Conservation (phyloP, 2,113 vertebrate species). For the Laterallus jamaicensis region DNA sequence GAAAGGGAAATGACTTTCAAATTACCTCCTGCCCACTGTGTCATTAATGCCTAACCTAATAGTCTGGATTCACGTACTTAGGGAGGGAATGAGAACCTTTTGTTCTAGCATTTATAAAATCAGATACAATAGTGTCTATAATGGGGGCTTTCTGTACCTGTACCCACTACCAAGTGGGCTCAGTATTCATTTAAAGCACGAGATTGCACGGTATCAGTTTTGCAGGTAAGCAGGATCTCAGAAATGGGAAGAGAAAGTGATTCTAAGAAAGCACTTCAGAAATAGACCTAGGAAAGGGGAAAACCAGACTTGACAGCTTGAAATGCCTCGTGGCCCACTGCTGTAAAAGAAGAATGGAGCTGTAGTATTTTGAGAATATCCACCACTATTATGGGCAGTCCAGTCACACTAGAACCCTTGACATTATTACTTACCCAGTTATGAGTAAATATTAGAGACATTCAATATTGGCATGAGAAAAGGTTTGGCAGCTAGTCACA, state of each 20-base stretch:
- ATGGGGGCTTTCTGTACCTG: background rate
- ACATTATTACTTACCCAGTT: background rate
- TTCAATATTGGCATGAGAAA: background rate
- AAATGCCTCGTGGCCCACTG: background rate
- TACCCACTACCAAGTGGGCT: background rate
- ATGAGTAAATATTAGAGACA: background rate
- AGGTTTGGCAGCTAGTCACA: background rate
- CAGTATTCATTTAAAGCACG: background rate
- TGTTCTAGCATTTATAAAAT: background rate
- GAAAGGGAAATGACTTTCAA: background rate
- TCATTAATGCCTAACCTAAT: conserved; percentile 23
- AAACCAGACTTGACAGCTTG: background rate
- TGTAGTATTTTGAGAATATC: background rate
- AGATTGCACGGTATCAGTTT: background rate
- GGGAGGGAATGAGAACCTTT: background rate
- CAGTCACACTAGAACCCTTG: background rate
- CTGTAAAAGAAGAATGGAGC: background rate
- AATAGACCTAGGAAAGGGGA: background rate
- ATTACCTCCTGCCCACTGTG: background rate
- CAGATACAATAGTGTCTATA: background rate
- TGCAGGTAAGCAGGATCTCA: background rate
- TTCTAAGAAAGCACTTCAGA: background rate
- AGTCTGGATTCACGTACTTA: background rate
- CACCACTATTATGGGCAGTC: background rate
- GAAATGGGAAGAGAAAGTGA: background rate